phyloP scores from a whole-genome alignment of 2,797 vertebrate species.

The Chrysocyon brachyurus region DNA sequence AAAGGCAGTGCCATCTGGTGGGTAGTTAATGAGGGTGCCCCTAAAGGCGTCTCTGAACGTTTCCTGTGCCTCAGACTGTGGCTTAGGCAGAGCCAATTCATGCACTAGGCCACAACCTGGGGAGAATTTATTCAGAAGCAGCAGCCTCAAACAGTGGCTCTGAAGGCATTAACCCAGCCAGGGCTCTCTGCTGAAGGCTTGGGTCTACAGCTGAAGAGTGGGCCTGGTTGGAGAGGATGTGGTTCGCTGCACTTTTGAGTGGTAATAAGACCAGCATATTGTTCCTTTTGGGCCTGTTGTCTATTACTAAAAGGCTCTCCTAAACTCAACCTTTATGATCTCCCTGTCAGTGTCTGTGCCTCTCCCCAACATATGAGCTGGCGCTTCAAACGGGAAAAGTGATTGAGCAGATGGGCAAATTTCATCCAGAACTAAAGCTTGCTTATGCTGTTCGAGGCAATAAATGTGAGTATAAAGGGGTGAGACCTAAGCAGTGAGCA shows the following conservation, averaged over 20 bases:
- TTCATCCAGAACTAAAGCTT: slow-evolving; percentile 94
- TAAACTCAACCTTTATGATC: slow-evolving; percentile 21
- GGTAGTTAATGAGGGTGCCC: not conserved
- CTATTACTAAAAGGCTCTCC: not conserved
- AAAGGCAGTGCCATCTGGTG: not conserved
- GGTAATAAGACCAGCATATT: not conserved
- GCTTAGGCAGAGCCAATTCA: not conserved
- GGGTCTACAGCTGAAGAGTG: not conserved
- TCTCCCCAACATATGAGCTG: slow-evolving; percentile 96
- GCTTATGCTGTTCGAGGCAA: slow-evolving; percentile 95
- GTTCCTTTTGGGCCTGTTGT: not conserved
- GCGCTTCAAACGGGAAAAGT: slow-evolving; percentile 97
- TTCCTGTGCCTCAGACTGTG: not conserved
- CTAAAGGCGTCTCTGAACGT: not conserved
- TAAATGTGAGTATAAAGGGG: slow-evolving; percentile 90
- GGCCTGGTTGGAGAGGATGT: not conserved
- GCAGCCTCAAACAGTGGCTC: not conserved
- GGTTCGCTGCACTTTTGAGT: not conserved
- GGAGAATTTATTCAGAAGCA: not conserved
- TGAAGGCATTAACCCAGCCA: not conserved
- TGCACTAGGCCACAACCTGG: not conserved
- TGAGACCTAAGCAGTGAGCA: not conserved
- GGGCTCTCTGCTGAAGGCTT: not conserved
- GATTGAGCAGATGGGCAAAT: slow-evolving; percentile 96
- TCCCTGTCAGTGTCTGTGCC: slow-evolving; percentile 93